phyloP scores from a whole-genome alignment of 2,888 invertebrate genomes.

The Lasioglossum figueresi region DNA sequence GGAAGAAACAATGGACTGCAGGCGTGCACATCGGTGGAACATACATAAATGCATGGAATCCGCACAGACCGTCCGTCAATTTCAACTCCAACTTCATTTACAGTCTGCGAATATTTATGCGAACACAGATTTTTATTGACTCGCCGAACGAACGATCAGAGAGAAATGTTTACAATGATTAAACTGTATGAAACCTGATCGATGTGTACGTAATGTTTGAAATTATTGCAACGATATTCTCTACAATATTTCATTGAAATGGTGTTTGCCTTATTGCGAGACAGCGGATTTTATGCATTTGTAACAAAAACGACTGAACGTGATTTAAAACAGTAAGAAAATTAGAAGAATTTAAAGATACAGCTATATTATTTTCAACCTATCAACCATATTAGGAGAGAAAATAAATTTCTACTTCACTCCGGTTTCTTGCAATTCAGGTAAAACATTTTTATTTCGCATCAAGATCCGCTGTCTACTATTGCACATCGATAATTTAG shows the following conservation, averaged over 20 bases:
- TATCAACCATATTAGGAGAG: no score
- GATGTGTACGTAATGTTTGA: background rate
- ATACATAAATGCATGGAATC: slow-evolving; percentile 11
- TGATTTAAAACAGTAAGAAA: no score
- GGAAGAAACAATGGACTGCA: background rate
- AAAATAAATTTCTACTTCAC: no score
- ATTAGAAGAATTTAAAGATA: no score
- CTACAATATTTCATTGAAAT: background rate
- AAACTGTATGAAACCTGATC: background rate
- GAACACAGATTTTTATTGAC: background rate
- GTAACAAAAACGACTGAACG: no score
- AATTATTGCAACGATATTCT: background rate
- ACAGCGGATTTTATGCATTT: no score
- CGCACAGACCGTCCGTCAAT: background rate
- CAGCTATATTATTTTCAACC: no score
- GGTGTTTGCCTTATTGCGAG: background rate
- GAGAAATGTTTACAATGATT: background rate
- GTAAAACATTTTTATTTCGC: no score
- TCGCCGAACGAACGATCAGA: background rate
- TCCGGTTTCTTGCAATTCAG: no score
- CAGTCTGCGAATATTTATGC: background rate
- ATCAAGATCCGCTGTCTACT: no score
- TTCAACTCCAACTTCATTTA: background rate
- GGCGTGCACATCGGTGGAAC: background rate
- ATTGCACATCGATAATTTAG: background rate